Conservation (phyloP, 1,140 invertebrate genomes). For the Capitella teleta region DNA sequence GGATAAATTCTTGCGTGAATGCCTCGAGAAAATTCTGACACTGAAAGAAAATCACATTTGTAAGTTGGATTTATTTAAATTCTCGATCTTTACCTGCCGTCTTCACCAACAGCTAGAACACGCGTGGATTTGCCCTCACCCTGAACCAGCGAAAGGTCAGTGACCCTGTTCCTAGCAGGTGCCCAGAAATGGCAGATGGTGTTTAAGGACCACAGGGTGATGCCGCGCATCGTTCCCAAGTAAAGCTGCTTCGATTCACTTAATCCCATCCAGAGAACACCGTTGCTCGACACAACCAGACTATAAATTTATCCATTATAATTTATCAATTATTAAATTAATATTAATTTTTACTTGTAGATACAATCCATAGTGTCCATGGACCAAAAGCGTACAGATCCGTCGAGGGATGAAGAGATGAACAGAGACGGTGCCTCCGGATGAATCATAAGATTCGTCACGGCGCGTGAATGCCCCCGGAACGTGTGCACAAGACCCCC, state of each 20-base stretch:
- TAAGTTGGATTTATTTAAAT: too few relatives aligned
- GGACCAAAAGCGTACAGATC: conserved; percentile 37
- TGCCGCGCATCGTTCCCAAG: conserved; percentile 25
- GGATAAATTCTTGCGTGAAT: conserved; percentile 27
- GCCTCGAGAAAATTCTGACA: conserved; percentile 29
- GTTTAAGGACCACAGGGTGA: conserved; percentile 36
- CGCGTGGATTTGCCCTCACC: conserved; percentile 26
- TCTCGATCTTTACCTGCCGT: not conserved
- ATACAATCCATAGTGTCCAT: conserved; percentile 35
- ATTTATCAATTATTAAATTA: not conserved
- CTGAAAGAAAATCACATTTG: conserved; percentile 23
- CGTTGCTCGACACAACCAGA: conserved; percentile 17
- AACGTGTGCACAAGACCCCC: conserved; percentile 37
- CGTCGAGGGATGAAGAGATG: conserved; percentile 36
- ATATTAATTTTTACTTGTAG: conserved; percentile 24
- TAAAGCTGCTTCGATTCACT: conserved; percentile 36
- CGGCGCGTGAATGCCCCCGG: conserved; percentile 33
- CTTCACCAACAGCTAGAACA: conserved; percentile 20
- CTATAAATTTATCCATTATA: not conserved
- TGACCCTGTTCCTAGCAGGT: conserved; percentile 23
- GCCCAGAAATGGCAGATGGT: conserved; percentile 34
- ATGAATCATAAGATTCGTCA: conserved; percentile 33
- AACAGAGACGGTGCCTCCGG: conserved; percentile 29
- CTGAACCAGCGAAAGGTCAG: conserved; percentile 19
- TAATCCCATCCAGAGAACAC: conserved; percentile 38